A percentile compares a stretch with the other conserved stretches of the same genome.
These are phyloP conservation scores for Trogon melanurus DNA, from an alignment of 2,113 vertebrate genomes.

Conservation along the genomic window DNA sequence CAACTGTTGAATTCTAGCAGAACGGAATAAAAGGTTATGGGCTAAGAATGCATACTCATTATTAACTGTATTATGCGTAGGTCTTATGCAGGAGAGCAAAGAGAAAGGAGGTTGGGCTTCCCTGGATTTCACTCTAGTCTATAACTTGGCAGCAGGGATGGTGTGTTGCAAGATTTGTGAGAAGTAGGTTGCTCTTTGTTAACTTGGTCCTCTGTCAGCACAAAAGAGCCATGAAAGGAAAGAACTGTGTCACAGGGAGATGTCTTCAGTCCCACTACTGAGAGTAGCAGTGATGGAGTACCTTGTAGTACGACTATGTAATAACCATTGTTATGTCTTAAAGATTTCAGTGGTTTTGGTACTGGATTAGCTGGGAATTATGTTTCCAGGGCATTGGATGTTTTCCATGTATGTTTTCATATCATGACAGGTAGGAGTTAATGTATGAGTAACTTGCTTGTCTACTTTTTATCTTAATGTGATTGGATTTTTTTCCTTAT, in stretches of 20 bases:
- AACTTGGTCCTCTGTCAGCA: not conserved
- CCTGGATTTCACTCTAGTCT: not conserved
- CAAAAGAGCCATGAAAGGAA: not conserved
- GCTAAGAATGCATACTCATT: not conserved
- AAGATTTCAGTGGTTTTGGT: not conserved
- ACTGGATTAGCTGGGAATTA: not conserved
- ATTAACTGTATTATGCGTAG: not conserved
- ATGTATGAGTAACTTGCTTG: not conserved
- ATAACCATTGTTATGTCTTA: not conserved
- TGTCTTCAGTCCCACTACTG: not conserved
- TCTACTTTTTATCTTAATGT: not conserved
- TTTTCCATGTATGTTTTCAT: not conserved
- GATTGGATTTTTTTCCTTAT: not conserved
- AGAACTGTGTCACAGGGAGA: not conserved
- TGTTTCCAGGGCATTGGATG: not conserved
- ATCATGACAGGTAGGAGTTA: not conserved
- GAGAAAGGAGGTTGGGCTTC: not conserved
- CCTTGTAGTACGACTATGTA: not conserved
- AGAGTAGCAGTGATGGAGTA: not conserved
- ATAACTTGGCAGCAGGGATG: not conserved
- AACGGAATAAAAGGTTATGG: not conserved
- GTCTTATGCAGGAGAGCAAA: not conserved
- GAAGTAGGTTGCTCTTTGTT: not conserved
- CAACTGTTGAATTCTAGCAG: conserved; percentile 38
- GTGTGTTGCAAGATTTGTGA: not conserved